These are phyloP conservation scores for Clusia tigrina DNA, from an alignment of 2,888 invertebrate species.

Conservation along the genomic window DNA sequence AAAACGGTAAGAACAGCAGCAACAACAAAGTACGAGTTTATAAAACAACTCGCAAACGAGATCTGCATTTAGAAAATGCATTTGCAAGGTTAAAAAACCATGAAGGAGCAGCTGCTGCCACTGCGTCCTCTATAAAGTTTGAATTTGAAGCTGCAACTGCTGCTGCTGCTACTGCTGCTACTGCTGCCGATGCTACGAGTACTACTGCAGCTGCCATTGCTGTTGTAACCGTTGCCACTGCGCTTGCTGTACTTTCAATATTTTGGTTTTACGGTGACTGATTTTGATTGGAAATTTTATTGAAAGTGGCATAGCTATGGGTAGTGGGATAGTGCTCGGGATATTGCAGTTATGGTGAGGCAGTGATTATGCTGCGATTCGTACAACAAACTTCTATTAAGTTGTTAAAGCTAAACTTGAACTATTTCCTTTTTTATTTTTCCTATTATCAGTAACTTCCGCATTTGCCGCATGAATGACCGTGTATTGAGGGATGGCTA, in stretches of 20 bases:
- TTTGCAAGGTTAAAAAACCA: constrained; percentile 9
- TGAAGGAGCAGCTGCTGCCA: constrained; percentile 9
- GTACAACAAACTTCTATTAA: too few species aligned
- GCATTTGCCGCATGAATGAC: too few species aligned
- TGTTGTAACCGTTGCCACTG: not conserved
- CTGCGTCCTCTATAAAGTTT: constrained; percentile 1
- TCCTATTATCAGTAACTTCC: too few species aligned
- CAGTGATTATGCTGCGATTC: too few species aligned
- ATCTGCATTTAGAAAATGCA: not conserved
- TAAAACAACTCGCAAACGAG: not conserved
- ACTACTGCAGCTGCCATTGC: not conserved
- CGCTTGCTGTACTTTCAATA: too few species aligned
- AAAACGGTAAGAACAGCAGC: not conserved
- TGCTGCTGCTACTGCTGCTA: constrained; percentile 7
- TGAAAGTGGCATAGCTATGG: not conserved
- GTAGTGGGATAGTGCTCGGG: too few species aligned
- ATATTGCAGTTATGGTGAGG: too few species aligned
- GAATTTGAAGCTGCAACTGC: not conserved
- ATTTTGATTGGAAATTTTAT: constrained; percentile 53
- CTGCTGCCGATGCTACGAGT: not conserved
- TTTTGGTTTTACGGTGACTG: constrained; percentile 51
- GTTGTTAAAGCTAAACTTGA: too few species aligned
- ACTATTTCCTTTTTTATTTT: too few species aligned
- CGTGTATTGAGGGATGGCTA: too few species aligned
- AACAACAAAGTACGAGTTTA: not conserved